phyloP scores from a whole-genome alignment of 2,113 vertebrate species.

The Hemiprocne comata region DNA sequence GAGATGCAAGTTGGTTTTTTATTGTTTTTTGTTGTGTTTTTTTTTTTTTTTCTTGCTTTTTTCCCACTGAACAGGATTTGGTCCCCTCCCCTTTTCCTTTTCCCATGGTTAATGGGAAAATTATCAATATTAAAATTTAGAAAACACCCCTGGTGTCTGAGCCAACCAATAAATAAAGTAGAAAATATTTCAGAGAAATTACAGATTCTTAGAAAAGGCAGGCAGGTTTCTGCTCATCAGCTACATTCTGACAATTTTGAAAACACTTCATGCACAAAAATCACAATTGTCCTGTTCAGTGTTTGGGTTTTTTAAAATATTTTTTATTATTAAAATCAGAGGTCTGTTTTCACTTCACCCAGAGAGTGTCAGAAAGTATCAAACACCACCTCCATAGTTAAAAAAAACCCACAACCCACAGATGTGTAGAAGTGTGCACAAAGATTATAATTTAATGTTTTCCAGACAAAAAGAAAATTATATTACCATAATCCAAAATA shows the following conservation, averaged over 20 bases:
- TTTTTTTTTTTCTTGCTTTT: too few species aligned
- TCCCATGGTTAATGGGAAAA: neutral
- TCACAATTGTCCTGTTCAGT: neutral
- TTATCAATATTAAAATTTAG: neutral
- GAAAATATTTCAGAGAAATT: neutral
- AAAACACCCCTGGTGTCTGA: neutral
- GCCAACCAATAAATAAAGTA: neutral
- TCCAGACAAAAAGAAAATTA: neutral
- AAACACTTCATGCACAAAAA: neutral
- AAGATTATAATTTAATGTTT: neutral
- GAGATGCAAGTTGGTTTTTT: too few species aligned
- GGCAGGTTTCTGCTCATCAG: neutral
- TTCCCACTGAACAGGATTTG: too few species aligned
- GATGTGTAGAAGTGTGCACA: neutral
- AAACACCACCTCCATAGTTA: too few species aligned
- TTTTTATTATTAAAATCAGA: neutral
- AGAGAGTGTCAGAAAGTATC: too few species aligned
- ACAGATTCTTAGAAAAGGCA: neutral
- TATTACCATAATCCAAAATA: neutral
- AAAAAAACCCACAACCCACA: too few species aligned
- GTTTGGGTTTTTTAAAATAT: fast-evolving
- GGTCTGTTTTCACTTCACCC: neutral
- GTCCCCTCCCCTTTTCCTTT: neutral
- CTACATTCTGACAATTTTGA: neutral
- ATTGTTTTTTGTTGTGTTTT: too few species aligned